phyloP scores from a whole-genome alignment of 1,140 invertebrate species.

The Melipona quadrifasciata region DNA sequence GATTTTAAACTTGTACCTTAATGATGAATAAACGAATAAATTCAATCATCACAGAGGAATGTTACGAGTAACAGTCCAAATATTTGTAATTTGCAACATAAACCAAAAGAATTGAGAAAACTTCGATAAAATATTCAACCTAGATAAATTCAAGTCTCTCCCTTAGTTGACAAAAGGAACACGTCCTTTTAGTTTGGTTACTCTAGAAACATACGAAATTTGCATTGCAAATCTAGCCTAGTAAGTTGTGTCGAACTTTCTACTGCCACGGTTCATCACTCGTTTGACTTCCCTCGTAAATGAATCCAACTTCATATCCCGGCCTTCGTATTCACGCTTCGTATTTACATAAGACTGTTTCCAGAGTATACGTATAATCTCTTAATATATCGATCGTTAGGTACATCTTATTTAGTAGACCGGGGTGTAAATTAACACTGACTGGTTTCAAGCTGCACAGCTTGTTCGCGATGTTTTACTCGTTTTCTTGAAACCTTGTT shows the following conservation, averaged over 20 bases:
- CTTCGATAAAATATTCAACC: not conserved
- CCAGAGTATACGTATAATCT: not conserved
- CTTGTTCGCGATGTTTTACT: not conserved
- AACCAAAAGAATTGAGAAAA: not conserved
- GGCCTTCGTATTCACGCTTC: too few species aligned
- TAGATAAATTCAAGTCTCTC: not conserved
- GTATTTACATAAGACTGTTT: not conserved
- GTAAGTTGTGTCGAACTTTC: not conserved
- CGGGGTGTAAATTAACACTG: not conserved
- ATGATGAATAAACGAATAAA: not conserved
- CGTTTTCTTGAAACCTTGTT: not conserved
- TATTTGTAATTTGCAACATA: not conserved
- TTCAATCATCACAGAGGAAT: not conserved
- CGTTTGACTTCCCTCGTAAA: not conserved
- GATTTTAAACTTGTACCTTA: too few species aligned
- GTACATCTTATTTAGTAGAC: not conserved
- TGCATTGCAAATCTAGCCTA: not conserved
- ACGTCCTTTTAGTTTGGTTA: not conserved
- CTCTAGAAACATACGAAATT: not conserved
- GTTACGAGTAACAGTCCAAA: not conserved
- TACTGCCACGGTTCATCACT: not conserved
- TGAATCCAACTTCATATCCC: not conserved
- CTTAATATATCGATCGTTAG: conserved; percentile 17
- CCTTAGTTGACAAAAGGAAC: not conserved
- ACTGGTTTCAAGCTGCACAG: not conserved